phyloP scores from a whole-genome alignment of 2,888 invertebrate species.

The Microctonus aethiopoides region DNA sequence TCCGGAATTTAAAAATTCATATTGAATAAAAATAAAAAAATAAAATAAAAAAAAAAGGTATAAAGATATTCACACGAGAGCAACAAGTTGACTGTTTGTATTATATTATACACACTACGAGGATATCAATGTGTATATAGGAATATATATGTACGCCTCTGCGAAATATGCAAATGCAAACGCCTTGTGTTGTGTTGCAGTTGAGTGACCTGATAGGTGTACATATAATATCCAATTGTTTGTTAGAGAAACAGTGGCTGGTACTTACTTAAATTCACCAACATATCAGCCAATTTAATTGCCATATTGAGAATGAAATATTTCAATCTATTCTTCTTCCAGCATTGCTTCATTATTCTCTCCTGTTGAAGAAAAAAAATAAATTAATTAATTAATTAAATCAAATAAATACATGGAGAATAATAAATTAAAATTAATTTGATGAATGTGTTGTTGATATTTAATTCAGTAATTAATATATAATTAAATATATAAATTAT shows the following conservation, averaged over 20 bases:
- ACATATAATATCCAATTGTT: constrained; percentile 34
- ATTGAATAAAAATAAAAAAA: background rate
- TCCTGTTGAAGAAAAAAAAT: no score
- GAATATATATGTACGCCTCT: constrained; percentile 38
- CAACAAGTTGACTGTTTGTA: constrained; percentile 16
- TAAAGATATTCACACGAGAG: constrained; percentile 27
- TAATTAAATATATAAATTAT: no score
- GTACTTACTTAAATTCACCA: constrained; percentile 31
- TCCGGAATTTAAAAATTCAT: background rate
- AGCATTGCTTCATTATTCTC: no score
- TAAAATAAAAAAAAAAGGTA: constrained; percentile 9
- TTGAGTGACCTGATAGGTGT: constrained; percentile 53
- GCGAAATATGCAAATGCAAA: constrained; percentile 44
- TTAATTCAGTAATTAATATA: no score
- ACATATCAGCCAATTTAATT: background rate
- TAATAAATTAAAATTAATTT: no score
- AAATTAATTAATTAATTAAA: no score
- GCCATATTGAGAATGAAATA: no score
- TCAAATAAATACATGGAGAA: no score
- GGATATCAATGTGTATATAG: background rate
- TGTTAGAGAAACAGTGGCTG: constrained; percentile 30
- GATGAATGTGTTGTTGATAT: no score
- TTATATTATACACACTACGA: background rate
- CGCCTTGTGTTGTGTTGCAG: constrained; percentile 48
- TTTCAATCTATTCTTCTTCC: no score